Conservation (phyloP, 2,113 vertebrate genomes). For the Pardalotus punctatus region DNA sequence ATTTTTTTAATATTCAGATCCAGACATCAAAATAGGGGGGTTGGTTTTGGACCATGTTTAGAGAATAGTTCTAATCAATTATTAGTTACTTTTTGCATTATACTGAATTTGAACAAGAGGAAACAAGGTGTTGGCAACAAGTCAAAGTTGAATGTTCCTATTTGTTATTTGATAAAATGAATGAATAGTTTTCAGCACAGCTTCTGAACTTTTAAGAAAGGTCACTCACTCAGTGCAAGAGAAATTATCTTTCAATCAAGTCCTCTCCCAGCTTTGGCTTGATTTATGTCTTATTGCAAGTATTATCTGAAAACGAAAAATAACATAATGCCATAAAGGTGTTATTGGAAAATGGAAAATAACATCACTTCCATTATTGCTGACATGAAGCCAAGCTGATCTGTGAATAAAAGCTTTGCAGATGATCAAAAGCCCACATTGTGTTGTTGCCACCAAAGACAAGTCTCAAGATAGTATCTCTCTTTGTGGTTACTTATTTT, state of each 20-base stretch:
- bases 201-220: constrained; percentile 17
- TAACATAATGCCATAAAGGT: background rate
- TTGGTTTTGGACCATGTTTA: background rate
- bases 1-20: background rate
- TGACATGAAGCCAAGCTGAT: constrained; percentile 17
- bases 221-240: background rate
- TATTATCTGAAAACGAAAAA: constrained; percentile 40
- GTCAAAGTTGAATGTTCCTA: background rate
- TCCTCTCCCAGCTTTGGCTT: background rate
- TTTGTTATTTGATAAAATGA: constrained; percentile 11
- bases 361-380: constrained; percentile 14
- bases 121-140: background rate
- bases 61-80: background rate
- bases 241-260: constrained; percentile 41
- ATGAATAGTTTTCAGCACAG: background rate
- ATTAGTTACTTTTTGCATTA: background rate
- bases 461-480: background rate
- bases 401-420: constrained; percentile 10
- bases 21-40: background rate
- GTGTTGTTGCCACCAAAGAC: background rate
- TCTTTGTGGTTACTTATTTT: background rate
- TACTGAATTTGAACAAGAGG: background rate
- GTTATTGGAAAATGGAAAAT: constrained; percentile 40
- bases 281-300: constrained; percentile 16
- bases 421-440: background rate